Evolutionary conservation across 2,113 vertebrate genomes (phyloP).

Genomic region (Syngnathus floridae): DNA sequence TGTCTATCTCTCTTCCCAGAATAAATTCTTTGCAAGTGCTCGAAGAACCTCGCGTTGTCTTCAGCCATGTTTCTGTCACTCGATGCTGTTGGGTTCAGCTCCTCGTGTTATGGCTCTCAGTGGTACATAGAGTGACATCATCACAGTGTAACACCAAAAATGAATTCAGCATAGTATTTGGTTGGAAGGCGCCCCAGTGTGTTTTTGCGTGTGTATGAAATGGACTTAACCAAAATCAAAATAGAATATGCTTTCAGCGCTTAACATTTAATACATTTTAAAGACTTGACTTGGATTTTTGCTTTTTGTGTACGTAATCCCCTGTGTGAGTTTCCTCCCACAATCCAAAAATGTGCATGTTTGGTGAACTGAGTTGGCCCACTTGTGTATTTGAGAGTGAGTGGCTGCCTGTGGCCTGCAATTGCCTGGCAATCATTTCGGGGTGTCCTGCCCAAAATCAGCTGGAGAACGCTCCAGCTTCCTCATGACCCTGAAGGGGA

Average conservation of each 20-base stretch:
- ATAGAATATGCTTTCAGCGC: neutral
- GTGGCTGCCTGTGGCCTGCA: neutral
- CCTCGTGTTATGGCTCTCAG: neutral
- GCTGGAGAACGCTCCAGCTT: neutral
- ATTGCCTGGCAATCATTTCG: neutral
- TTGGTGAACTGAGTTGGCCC: neutral
- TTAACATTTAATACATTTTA: neutral
- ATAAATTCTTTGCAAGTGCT: neutral
- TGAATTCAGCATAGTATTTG: neutral
- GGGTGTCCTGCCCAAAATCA: neutral
- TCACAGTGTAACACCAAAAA: neutral
- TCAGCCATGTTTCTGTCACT: constrained; percentile 3
- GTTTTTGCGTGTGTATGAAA: neutral
- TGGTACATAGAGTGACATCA: neutral
- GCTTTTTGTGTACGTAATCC: neutral
- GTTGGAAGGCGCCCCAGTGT: too few relatives aligned
- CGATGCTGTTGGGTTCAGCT: neutral
- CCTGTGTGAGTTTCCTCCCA: neutral
- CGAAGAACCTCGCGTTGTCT: neutral
- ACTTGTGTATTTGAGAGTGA: neutral
- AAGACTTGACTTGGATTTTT: neutral
- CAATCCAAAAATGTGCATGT: neutral
- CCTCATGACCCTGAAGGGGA: neutral
- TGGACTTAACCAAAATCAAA: neutral
- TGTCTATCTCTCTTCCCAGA: neutral